Evolutionary conservation across 1,140 invertebrate species (phyloP).

Genomic region (Liolophura sinensis): DNA sequence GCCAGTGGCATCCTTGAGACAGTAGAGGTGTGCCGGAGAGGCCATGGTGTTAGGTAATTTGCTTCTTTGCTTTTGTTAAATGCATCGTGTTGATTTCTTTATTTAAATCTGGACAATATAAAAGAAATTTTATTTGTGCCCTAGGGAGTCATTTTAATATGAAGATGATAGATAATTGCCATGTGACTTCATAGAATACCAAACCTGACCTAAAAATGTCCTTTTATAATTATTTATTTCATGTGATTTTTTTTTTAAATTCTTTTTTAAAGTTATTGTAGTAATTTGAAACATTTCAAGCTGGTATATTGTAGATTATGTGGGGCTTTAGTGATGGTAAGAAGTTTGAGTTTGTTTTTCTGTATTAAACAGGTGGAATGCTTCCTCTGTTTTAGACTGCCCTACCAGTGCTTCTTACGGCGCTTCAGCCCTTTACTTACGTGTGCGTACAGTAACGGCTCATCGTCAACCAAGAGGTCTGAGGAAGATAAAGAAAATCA

Average conservation of each 20-base stretch:
- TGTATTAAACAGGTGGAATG: too few species aligned
- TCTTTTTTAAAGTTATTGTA: too few species aligned
- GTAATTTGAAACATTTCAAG: too few species aligned
- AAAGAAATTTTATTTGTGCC: neutral
- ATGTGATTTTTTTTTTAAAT: too few species aligned
- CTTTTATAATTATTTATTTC: neutral
- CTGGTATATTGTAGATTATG: too few species aligned
- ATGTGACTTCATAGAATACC: neutral
- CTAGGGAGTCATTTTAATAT: neutral
- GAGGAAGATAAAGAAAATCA: too few species aligned
- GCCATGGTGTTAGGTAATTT: constrained; percentile 86
- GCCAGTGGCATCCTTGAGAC: constrained; percentile 98
- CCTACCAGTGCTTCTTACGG: too few species aligned
- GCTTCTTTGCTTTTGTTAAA: neutral
- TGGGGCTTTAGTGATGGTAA: too few species aligned
- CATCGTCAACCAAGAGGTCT: too few species aligned
- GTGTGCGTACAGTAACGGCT: too few species aligned
- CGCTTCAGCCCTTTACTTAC: too few species aligned
- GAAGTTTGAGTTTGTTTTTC: neutral
- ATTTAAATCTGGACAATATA: neutral
- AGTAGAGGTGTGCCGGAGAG: constrained; percentile 94
- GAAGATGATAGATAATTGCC: neutral
- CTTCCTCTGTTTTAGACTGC: too few species aligned
- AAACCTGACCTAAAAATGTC: neutral
- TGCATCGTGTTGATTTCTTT: neutral